Conservation (phyloP, 1,140 invertebrate species). For the Sycophaga agraensis region DNA sequence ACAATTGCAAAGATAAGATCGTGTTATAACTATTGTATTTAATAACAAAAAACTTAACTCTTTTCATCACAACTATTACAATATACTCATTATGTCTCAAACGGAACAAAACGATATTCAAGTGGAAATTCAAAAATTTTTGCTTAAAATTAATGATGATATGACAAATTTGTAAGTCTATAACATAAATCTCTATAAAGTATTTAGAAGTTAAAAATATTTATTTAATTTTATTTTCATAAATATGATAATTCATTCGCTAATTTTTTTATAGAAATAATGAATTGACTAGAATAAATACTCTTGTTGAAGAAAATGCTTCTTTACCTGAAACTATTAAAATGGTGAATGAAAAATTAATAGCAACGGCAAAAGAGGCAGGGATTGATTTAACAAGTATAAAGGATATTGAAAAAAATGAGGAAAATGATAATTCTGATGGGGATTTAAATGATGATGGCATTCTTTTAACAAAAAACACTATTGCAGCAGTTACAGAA, state of each 20-base stretch:
- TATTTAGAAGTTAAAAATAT: not conserved
- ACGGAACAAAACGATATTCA: conserved; percentile 10
- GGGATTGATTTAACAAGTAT: conserved; percentile 25
- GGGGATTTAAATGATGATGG: not conserved
- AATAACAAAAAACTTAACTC: not conserved
- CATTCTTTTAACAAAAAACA: conserved; percentile 8
- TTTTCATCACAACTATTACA: not conserved
- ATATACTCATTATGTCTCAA: conserved; percentile 9
- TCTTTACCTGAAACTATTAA: conserved; percentile 22
- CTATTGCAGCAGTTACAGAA: not conserved
- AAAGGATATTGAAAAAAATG: not conserved
- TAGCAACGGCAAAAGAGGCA: conserved; percentile 15
- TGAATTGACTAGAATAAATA: conserved; percentile 41
- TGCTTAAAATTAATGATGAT: conserved; percentile 34
- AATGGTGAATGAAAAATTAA: conserved; percentile 35
- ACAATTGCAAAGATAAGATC: too few relatives aligned
- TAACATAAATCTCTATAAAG: not conserved
- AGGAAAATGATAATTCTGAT: not conserved
- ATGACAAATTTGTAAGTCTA: conserved; percentile 40
- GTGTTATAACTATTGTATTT: too few relatives aligned
- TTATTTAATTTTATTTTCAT: not conserved
- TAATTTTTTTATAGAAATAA: conserved; percentile 32
- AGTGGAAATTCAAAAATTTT: conserved; percentile 31
- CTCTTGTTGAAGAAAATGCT: conserved; percentile 35
- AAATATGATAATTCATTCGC: too few relatives aligned